Evolutionary conservation across 2,113 vertebrate genomes (phyloP).

Genomic region (Ceratotherium simum): DNA sequence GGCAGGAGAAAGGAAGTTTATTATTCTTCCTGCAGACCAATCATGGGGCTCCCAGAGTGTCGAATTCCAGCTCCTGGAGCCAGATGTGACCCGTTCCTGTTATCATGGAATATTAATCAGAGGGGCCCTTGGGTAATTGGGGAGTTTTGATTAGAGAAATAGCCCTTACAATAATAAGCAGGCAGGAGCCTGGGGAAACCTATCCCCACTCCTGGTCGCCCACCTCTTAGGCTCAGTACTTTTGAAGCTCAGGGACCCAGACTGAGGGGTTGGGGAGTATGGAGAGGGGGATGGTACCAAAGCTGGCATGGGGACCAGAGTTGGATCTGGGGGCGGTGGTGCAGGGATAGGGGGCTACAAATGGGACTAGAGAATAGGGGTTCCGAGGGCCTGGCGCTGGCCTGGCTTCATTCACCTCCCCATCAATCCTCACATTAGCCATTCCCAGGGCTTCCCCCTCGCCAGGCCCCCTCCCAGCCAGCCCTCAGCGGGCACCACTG

Average conservation of each 20-base stretch:
- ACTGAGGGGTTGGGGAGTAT: neutral
- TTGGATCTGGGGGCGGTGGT: neutral
- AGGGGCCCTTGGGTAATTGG: conserved; percentile 87
- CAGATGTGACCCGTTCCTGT: conserved; percentile 88
- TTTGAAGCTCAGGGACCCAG: conserved; percentile 71
- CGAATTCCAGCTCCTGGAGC: conserved; percentile 75
- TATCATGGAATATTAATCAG: conserved; percentile 90
- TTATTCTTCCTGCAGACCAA: conserved; percentile 82
- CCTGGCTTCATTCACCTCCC: conserved; percentile 81
- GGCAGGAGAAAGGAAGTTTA: conserved; percentile 71
- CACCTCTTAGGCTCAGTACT: conserved; percentile 79
- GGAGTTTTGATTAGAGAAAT: conserved; percentile 91
- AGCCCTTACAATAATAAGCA: conserved; percentile 90
- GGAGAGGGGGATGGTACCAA: neutral
- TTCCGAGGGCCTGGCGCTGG: conserved; percentile 33
- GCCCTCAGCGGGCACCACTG: neutral
- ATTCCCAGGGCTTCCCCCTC: conserved; percentile 53
- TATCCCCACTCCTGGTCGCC: conserved; percentile 61
- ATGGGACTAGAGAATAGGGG: neutral
- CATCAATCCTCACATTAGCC: conserved; percentile 84
- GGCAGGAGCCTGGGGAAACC: conserved; percentile 83
- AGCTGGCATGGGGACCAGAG: neutral
- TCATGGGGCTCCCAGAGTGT: conserved; percentile 72
- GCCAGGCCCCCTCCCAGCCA: conserved; percentile 65
- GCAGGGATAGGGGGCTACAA: neutral